Evolutionary conservation across 1,140 invertebrate species (phyloP), one percentile per base, ranked within the genome.

Genomic region (Marisa cornuarietis): DNA sequence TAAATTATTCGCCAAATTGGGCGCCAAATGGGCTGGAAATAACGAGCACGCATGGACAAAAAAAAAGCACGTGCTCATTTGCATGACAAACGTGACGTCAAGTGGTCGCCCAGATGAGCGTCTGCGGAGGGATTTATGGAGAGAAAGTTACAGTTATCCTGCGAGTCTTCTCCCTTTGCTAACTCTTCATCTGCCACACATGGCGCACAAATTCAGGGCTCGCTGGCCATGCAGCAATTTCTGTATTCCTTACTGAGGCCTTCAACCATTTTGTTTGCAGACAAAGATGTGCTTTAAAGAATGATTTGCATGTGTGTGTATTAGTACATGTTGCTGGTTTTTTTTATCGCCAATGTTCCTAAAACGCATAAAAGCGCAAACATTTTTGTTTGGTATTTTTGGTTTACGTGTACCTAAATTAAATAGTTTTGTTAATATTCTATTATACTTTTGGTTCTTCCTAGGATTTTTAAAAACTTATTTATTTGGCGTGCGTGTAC

Each of bases 11-110:
- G 76, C 76, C 51, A 77, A 77, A 77, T 77, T 69, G 76, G 68
- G 76, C 76, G 65, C 76, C 76, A 77, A 77, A 77, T 77, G 76
- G 76, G 76, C 76, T 54, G 76, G 76, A 77, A 77, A 77, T 77
- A 77, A 77, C 52, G 76, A 77, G 76, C 54, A 54, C 54, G 51
- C 24, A 7, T 24, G 22, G n/a, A 63, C 49, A n/a, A 54, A 65
- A 69, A n/a, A 65, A 58, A 58, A 49, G 42, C 76, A 9, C 63
- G 65, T 24, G 76, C 76, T 77, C 31, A 77, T 77, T 77, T 77
- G 76, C 76, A 77, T 77, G 76, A 77, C 76, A 77, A 77, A 77
- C 54, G 66, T 69, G 76, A 63, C 76, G 76, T 77, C 76, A 77
- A 77, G 76, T 77, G 63, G 63, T 52, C 54, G 76, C 65, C 63